Percentiles rank a stretch among this genome's conserved stretches.
Evolutionary conservation across 2,113 vertebrate genomes (phyloP).

Genomic region (Petroica traversi): DNA sequence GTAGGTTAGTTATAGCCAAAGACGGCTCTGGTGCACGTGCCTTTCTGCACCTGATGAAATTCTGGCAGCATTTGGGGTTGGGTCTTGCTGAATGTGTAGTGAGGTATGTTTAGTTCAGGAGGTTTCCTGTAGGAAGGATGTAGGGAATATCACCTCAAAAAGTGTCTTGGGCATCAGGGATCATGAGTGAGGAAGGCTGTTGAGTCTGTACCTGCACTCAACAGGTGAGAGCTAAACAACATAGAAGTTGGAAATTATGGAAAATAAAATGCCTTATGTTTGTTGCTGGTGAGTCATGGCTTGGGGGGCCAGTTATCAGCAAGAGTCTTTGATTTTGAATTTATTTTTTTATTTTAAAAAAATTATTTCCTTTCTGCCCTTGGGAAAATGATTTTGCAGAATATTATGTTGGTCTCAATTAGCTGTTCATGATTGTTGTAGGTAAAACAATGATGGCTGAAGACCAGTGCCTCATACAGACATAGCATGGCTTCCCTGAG

Average conservation of each 20-base stretch:
- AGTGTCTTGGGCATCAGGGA: neutral
- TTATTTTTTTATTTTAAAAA: neutral
- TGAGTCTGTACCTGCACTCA: neutral
- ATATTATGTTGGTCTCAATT: neutral
- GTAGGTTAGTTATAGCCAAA: neutral
- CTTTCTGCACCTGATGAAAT: neutral
- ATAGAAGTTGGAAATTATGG: accelerated
- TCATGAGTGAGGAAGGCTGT: neutral
- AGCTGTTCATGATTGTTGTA: neutral
- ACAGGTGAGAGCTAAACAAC: neutral
- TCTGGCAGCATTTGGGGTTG: neutral
- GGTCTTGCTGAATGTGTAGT: neutral
- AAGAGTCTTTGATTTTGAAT: neutral
- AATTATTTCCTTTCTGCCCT: neutral
- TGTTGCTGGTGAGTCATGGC: neutral
- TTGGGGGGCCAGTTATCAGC: neutral
- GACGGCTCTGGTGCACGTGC: neutral
- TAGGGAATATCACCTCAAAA: neutral
- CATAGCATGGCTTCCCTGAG: neutral
- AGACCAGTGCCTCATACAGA: neutral
- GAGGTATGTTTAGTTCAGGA: neutral
- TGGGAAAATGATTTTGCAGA: neutral
- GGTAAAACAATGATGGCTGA: neutral
- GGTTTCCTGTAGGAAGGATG: neutral
- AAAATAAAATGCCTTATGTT: neutral